phyloP scores from a whole-genome alignment of 2,888 invertebrate species.

The Glyphotaelius pellucidus region DNA sequence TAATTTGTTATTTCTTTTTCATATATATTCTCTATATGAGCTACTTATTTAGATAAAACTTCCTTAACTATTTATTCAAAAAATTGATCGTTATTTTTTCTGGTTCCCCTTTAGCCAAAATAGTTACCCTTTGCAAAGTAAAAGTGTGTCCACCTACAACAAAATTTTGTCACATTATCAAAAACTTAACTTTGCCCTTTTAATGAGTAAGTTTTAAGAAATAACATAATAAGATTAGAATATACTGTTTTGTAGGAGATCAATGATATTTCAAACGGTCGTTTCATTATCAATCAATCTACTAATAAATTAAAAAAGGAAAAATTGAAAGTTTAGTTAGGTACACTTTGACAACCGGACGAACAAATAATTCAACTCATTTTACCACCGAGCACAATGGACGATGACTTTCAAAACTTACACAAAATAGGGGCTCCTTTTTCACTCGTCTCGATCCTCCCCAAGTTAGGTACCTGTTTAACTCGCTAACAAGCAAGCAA shows the following conservation, averaged over 20 bases:
- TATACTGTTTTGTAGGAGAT: neutral
- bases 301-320: neutral
- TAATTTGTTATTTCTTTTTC: no score
- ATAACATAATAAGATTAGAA: no score
- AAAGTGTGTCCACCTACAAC: no score
- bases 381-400: neutral
- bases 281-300: neutral
- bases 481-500: constrained; percentile 48
- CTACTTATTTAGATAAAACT: no score
- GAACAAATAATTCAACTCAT: neutral
- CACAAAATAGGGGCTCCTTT: neutral
- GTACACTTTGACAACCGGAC: neutral
- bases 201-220: no score
- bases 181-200: no score
- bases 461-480: constrained; percentile 34
- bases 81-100: no score
- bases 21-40: no score
- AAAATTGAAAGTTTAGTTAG: neutral
- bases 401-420: constrained; percentile 39
- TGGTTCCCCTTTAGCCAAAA: no score
- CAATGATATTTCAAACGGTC: neutral
- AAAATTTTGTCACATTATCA: no score
- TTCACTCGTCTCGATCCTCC: constrained; percentile 13
- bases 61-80: no score
- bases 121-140: no score